Base-by-base conservation (phyloP, 2,888 invertebrate genomes). In the Corbicula japonica region DNA sequence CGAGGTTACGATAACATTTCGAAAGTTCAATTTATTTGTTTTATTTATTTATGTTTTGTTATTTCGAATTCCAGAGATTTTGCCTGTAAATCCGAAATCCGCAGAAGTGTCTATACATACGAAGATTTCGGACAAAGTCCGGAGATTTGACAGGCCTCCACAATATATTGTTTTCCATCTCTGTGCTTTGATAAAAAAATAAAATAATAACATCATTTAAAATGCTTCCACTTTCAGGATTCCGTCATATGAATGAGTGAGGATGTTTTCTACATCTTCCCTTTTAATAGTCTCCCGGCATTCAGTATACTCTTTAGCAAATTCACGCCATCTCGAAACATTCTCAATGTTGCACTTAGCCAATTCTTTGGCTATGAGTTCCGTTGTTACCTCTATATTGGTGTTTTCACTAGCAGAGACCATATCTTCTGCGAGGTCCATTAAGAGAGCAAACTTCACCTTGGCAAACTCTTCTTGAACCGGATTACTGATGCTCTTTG, bases 381-480 rank as follows among this genome's bases (percentile, higher is more conserved):
- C 44, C 8, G 8, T 30, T 26, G 28, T 23, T 26, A 61, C 15
- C n/a, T 61, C 61, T 10, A 8, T n/a, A 41, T 15, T 21, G 23
- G 38, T 61, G n/a, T 44, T 18, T 44, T 23, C 2, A 12, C n/a
- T 12, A 23, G 26, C 28, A 15, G 28, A 23, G 10, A 23, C 44
- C 10, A 61, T 61, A 5, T 38, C 61, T 41, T 41, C 44, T 23
- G 61, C 61, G 18, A 61, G 23, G 18, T 61, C 38, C 28, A 61
- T 44, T 23, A 61, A 44, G 44, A 61, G 44, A 41, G 61, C 61
- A 28, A 61, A 61, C n/a, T 61, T 61, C 26, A 61, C 28, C 26
- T 44, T 61, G 21, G 61, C 35, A 44, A 61, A 61, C 30, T 61
- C 61, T 44, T 61, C 61, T 44, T 61, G 61, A 26, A 61, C 44